Percentiles rank a stretch among this genome's conserved stretches.
These are phyloP conservation scores for Nesometra sesokonis DNA, from an alignment of 35 echinoderm and acorn worm genomes.

Conservation along the genomic window DNA sequence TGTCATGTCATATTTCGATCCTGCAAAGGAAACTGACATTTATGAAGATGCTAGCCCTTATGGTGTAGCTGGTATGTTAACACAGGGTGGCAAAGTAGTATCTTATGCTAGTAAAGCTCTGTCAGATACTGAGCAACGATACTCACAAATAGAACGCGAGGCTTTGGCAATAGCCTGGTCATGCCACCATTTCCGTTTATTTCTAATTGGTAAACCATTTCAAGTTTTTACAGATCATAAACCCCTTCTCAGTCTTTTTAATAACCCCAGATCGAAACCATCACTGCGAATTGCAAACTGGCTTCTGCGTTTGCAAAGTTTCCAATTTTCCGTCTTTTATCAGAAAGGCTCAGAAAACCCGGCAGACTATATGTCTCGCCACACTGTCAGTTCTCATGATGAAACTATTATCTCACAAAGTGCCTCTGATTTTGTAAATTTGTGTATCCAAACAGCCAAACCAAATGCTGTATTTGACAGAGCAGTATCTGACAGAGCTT, in stretches of 20 bases:
- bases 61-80: constrained; percentile 18
- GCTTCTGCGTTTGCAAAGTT: constrained; percentile 26
- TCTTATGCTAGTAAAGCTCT: background rate
- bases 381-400: background rate
- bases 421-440: background rate
- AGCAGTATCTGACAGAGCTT: background rate
- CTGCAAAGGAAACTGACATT: background rate
- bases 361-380: background rate
- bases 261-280: background rate
- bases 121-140: background rate
- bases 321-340: constrained; percentile 38
- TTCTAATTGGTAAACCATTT: background rate
- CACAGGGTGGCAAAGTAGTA: background rate
- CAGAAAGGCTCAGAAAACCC: constrained; percentile 33
- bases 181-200: background rate
- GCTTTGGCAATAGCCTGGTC: background rate
- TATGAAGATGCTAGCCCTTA: constrained; percentile 24
- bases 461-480: background rate
- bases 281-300: background rate
- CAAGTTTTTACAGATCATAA: background rate
- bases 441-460: background rate
- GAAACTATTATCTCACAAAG: background rate
- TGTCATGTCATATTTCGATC: constrained; percentile 26
- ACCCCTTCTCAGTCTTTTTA: background rate
- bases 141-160: background rate